These are phyloP conservation scores for Frankliniella fusca DNA, from an alignment of 2,888 invertebrate genomes.

Conservation along the genomic window DNA sequence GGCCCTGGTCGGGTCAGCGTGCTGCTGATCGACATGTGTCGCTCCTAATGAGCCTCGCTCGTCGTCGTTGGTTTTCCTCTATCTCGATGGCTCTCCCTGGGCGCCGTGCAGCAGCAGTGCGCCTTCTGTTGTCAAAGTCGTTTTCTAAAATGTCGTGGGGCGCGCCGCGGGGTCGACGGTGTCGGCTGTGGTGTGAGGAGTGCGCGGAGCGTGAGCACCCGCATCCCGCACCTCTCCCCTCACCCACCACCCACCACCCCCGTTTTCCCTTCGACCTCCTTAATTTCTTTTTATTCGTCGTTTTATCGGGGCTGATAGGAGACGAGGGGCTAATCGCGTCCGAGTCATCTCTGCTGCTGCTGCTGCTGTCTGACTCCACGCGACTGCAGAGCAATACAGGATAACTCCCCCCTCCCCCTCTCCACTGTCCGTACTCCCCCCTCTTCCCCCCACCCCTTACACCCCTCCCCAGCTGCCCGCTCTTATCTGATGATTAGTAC, in stretches of 20 bases:
- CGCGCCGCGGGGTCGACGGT: neutral
- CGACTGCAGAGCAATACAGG: neutral
- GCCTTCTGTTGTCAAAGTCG: neutral
- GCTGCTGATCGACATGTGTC: too few species aligned
- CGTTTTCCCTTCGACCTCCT: slow-evolving; percentile 29
- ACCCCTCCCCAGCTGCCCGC: neutral
- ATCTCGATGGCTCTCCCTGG: too few species aligned
- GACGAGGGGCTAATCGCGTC: neutral
- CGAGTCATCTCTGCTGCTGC: neutral
- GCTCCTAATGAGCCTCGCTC: too few species aligned
- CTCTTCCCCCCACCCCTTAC: neutral
- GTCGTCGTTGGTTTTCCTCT: too few species aligned
- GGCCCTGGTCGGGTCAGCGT: too few species aligned
- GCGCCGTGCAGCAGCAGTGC: too few species aligned
- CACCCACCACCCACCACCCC: slow-evolving; percentile 27
- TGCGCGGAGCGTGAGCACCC: neutral
- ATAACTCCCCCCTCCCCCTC: neutral
- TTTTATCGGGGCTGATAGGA: neutral
- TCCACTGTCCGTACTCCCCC: neutral
- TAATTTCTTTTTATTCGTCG: slow-evolving; percentile 33
- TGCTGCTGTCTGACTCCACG: too few species aligned
- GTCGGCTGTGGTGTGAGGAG: neutral
- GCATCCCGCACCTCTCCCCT: slow-evolving; percentile 26
- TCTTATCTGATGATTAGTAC: slow-evolving; percentile 12
- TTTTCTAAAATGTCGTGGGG: neutral